Conservation (phyloP, 2,888 invertebrate genomes). For the Eurois occulta region DNA sequence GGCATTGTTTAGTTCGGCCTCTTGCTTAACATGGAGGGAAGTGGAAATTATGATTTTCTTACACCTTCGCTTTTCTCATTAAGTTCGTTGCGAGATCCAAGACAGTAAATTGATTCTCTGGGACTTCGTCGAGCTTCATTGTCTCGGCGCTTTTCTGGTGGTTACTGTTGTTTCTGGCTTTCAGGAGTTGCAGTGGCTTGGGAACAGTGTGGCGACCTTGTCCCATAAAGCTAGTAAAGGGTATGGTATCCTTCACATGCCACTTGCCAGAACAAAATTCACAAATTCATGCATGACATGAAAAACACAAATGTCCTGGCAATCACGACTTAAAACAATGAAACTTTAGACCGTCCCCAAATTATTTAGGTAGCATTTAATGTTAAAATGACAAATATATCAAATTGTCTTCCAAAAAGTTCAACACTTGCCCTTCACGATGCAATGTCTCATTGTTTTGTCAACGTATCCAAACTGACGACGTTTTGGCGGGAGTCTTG, state of each 20-base stretch:
- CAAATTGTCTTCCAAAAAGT: slow-evolving; percentile 27
- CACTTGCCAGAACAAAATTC: neutral
- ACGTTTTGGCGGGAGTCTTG: slow-evolving; percentile 54
- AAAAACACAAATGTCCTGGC: neutral
- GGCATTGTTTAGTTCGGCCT: too few relatives aligned
- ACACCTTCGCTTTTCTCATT: neutral
- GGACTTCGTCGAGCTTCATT: neutral
- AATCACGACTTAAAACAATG: slow-evolving; percentile 30
- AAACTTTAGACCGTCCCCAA: neutral
- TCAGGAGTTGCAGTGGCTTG: neutral
- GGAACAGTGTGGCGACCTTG: neutral
- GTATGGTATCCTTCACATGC: neutral
- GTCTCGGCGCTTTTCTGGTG: neutral
- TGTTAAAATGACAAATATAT: slow-evolving; percentile 35
- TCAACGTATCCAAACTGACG: slow-evolving; percentile 32
- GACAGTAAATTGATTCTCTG: neutral
- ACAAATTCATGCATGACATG: neutral
- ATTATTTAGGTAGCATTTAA: slow-evolving; percentile 28
- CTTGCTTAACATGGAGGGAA: too few relatives aligned
- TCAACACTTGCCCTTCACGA: slow-evolving; percentile 53
- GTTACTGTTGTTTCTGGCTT: neutral
- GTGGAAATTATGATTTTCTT: too few relatives aligned
- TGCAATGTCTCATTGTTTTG: slow-evolving; percentile 51
- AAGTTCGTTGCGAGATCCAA: neutral
- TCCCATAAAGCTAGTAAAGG: neutral